A percentile compares a stretch with the other conserved stretches of the same genome.
Conservation (phyloP, 2,113 vertebrate species). For the Melanostigma gelatinosum region DNA sequence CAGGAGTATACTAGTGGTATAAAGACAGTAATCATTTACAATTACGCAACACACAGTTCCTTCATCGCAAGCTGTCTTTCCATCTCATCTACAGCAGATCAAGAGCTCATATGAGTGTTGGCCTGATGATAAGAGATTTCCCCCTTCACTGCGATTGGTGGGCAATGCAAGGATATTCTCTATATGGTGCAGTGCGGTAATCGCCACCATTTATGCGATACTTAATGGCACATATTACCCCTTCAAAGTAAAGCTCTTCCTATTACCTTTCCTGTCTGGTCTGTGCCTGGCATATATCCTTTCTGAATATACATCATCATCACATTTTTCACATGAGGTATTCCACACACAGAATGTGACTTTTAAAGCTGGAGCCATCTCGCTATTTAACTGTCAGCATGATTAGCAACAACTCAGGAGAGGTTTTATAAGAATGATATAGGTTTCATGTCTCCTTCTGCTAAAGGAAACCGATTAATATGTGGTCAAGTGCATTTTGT, state of each 20-base stretch:
- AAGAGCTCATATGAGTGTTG: constrained; percentile 69
- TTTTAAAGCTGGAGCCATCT: constrained; percentile 42
- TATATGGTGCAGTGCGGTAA: constrained; percentile 21
- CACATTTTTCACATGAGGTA: constrained; percentile 55
- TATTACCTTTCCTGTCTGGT: constrained; percentile 31
- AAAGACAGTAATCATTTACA: constrained; percentile 83
- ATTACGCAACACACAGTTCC: constrained; percentile 78
- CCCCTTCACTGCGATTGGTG: constrained; percentile 41
- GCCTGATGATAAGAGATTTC: constrained; percentile 53
- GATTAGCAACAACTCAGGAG: constrained; percentile 33
- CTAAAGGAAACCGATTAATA: constrained; percentile 57
- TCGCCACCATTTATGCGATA: constrained; percentile 43
- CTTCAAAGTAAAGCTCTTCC: constrained; percentile 51
- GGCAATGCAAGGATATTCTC: constrained; percentile 37
- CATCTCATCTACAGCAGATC: constrained; percentile 72
- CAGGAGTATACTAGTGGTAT: constrained; percentile 62
- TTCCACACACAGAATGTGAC: constrained; percentile 35
- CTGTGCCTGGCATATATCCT: constrained; percentile 23
- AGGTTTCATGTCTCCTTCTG: constrained; percentile 51
- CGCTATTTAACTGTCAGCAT: constrained; percentile 48
- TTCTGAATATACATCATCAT: constrained; percentile 48
- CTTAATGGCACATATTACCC: constrained; percentile 42
- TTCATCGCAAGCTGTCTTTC: constrained; percentile 63
- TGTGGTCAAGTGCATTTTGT: constrained; percentile 49
- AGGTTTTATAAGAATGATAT: constrained; percentile 40